phyloP scores from a whole-genome alignment of 1,140 invertebrate genomes.

The Drosophila eugracilis region DNA sequence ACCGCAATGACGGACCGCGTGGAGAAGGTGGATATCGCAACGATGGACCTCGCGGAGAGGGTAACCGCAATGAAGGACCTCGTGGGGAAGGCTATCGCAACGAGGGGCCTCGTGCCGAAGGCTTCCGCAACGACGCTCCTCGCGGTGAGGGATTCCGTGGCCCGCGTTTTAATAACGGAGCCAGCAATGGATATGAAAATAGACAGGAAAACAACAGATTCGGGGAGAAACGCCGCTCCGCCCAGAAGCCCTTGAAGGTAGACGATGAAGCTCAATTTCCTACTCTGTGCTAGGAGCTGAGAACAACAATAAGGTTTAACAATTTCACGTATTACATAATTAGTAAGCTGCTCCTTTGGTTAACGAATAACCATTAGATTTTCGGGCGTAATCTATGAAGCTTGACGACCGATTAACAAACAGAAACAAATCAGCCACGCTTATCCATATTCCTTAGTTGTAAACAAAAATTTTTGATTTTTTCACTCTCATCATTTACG shows the following conservation, averaged over 20 bases:
- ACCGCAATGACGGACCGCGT: conserved; percentile 9
- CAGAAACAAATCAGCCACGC: conserved; percentile 37
- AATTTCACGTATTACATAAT: conserved; percentile 44
- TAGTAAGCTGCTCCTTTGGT: conserved; percentile 36
- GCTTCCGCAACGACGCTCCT: conserved; percentile 12
- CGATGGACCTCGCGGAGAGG: conserved; percentile 16
- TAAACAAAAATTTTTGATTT: conserved; percentile 58
- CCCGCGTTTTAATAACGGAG: conserved; percentile 47
- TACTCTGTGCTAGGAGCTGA: conserved; percentile 88
- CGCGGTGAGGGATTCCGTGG: conserved; percentile 26
- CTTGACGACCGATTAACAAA: conserved; percentile 49
- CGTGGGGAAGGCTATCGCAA: conserved; percentile 26
- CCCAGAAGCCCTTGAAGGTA: conserved; percentile 87
- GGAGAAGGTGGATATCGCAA: conserved; percentile 22
- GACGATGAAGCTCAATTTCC: conserved; percentile 98
- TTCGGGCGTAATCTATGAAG: conserved; percentile 37
- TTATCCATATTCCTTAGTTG: conserved; percentile 50
- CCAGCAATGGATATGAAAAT: conserved; percentile 64
- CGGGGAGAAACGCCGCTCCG: conserved; percentile 61
- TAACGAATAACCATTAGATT: conserved; percentile 42
- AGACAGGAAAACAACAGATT: conserved; percentile 34
- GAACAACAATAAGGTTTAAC: conserved; percentile 25
- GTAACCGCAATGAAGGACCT: neutral
- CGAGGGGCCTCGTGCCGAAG: conserved; percentile 27
- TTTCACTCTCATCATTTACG: conserved; percentile 47